These are phyloP conservation scores for Erpornis zantholeuca DNA, from an alignment of 2,113 vertebrate genomes.

Conservation along the genomic window DNA sequence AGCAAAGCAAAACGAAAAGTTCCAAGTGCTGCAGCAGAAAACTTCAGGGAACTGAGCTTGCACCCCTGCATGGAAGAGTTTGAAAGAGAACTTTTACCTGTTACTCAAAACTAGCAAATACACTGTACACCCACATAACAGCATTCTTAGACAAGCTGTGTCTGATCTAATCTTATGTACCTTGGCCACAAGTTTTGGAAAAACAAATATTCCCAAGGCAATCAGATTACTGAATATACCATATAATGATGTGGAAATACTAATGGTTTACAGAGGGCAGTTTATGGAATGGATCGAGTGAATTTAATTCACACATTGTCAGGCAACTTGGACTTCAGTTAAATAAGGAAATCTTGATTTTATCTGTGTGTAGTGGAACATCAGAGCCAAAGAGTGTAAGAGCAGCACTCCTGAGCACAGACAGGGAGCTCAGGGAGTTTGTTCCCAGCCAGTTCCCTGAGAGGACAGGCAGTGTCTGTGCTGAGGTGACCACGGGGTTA, in stretches of 20 bases:
- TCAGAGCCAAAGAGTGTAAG: neutral
- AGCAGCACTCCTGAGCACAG: neutral
- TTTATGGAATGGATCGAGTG: neutral
- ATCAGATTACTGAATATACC: slow-evolving; percentile 36
- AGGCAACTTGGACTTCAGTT: neutral
- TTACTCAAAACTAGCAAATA: slow-evolving; percentile 8
- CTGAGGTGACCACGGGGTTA: neutral
- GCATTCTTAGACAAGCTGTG: slow-evolving; percentile 54
- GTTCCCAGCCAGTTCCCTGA: neutral
- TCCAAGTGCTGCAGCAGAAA: neutral
- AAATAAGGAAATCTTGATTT: slow-evolving; percentile 18
- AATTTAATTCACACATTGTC: slow-evolving; percentile 28
- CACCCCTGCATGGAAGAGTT: neutral
- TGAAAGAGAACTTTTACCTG: slow-evolving; percentile 34
- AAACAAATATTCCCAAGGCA: slow-evolving; percentile 68
- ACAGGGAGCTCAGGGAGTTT: neutral
- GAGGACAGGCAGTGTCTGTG: neutral
- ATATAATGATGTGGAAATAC: slow-evolving; percentile 26
- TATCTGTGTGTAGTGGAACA: neutral
- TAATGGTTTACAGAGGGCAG: slow-evolving; percentile 33
- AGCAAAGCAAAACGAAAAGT: neutral
- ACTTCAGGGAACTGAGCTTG: neutral
- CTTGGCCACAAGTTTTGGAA: slow-evolving; percentile 66
- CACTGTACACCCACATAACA: slow-evolving; percentile 24
- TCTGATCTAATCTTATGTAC: slow-evolving; percentile 68